These are phyloP conservation scores for Peromyscus aztecus DNA, from an alignment of 2,797 vertebrate species.

Conservation along the genomic window DNA sequence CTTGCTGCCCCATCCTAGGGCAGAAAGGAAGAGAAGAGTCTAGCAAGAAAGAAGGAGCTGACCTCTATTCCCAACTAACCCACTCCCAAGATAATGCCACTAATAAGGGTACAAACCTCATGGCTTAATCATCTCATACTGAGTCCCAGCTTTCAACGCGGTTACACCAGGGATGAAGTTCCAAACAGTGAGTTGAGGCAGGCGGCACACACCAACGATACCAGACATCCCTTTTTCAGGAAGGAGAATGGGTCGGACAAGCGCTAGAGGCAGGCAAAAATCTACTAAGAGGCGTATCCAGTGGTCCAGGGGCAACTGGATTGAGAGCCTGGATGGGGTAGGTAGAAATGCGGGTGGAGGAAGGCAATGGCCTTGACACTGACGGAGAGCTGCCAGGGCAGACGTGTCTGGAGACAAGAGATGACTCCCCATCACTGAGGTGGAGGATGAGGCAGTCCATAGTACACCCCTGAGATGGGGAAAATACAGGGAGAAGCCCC, in stretches of 20 bases:
- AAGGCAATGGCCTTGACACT: accelerated
- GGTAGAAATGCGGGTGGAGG: not conserved
- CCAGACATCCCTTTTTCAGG: not conserved
- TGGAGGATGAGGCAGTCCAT: not conserved
- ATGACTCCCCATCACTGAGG: not conserved
- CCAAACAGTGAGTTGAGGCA: not conserved
- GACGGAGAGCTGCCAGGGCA: not conserved
- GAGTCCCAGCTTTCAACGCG: no score
- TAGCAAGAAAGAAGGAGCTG: not conserved
- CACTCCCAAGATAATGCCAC: not conserved
- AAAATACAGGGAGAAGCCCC: not conserved
- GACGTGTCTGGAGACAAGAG: accelerated
- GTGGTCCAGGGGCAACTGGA: no score
- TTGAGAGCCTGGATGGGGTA: not conserved
- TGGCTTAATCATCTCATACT: not conserved
- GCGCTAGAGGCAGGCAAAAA: not conserved
- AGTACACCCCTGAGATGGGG: not conserved
- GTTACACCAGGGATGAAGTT: not conserved
- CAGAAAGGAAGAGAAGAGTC: not conserved
- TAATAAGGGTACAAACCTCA: not conserved
- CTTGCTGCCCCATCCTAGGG: not conserved
- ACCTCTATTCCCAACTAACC: not conserved
- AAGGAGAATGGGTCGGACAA: not conserved
- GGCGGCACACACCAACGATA: not conserved
- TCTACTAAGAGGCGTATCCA: not conserved